Conservation (phyloP, 2,888 invertebrate species). For the Galerucella nymphaeae region DNA sequence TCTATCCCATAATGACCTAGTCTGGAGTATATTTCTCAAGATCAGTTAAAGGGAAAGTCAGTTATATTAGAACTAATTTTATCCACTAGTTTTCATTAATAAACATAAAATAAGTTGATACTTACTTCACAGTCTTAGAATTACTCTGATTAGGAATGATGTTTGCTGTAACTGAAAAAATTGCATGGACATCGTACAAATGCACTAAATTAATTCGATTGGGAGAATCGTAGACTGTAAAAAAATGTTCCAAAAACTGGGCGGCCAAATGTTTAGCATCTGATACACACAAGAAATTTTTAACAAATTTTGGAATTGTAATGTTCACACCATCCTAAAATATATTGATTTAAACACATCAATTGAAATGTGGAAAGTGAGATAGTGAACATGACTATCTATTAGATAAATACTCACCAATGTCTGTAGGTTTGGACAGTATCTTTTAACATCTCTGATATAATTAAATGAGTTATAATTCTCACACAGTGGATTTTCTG, state of each 20-base stretch:
- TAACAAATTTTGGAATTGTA: constrained; percentile 20
- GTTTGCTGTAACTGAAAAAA: constrained; percentile 42
- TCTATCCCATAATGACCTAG: constrained; percentile 36
- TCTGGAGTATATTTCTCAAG: constrained; percentile 14
- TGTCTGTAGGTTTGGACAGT: constrained; percentile 26
- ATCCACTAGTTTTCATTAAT: no score
- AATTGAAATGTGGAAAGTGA: neutral
- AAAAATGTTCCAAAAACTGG: constrained; percentile 44
- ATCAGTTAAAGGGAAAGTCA: neutral
- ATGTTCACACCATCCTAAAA: constrained; percentile 40
- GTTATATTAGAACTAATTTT: neutral
- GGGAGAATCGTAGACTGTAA: constrained; percentile 39
- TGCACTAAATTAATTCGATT: constrained; percentile 31
- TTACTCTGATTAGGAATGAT: constrained; percentile 33
- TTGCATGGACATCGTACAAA: constrained; percentile 39
- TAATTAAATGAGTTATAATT: constrained; percentile 38
- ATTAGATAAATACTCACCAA: constrained; percentile 36
- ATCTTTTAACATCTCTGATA: constrained; percentile 37
- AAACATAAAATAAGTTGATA: neutral
- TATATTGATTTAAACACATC: neutral
- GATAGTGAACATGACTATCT: neutral
- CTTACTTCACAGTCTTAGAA: constrained; percentile 30
- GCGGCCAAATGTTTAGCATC: constrained; percentile 37
- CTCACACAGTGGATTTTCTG: constrained; percentile 42
- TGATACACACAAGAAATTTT: constrained; percentile 37